A percentile compares a stretch with the other conserved stretches of the same genome.
These are phyloP conservation scores for Acipenser oxyrinchus DNA, from an alignment of 2,797 vertebrate species.

Conservation along the genomic window DNA sequence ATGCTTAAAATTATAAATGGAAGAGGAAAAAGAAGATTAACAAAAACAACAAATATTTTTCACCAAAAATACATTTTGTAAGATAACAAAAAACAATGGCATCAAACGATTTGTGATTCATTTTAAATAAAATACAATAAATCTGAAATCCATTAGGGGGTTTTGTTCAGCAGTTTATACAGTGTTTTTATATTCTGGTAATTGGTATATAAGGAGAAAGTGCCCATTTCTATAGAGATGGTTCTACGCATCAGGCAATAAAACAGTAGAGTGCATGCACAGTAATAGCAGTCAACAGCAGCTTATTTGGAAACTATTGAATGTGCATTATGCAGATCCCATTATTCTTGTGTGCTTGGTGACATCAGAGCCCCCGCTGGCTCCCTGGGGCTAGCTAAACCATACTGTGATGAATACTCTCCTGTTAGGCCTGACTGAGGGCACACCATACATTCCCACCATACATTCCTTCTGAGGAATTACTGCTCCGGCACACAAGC, in stretches of 20 bases:
- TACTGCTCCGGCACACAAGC: slow-evolving; percentile 3
- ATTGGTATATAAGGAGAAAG: slow-evolving; percentile 36
- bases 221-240: slow-evolving; percentile 26
- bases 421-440: slow-evolving; percentile 18
- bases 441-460: slow-evolving; percentile 4
- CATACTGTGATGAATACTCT: slow-evolving; percentile 25
- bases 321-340: slow-evolving; percentile 40
- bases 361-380: slow-evolving; percentile 23
- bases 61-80: no score
- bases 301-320: slow-evolving; percentile 9
- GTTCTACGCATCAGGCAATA: slow-evolving; percentile 34
- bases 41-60: no score
- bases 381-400: slow-evolving; percentile 16
- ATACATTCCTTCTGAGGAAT: slow-evolving; percentile 14
- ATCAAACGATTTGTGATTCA: no score
- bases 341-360: slow-evolving; percentile 40
- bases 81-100: no score
- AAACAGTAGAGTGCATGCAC: slow-evolving; percentile 17
- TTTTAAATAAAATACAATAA: slow-evolving; percentile 10
- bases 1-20: no score
- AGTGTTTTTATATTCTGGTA: slow-evolving; percentile 36
- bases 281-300: slow-evolving; percentile 1
- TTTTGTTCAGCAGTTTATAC: slow-evolving; percentile 40
- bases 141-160: slow-evolving; percentile 33
- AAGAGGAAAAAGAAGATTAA: no score